These are phyloP conservation scores for Drosophila ficusphila DNA, from an alignment of 1,140 invertebrate species.

Conservation along the genomic window DNA sequence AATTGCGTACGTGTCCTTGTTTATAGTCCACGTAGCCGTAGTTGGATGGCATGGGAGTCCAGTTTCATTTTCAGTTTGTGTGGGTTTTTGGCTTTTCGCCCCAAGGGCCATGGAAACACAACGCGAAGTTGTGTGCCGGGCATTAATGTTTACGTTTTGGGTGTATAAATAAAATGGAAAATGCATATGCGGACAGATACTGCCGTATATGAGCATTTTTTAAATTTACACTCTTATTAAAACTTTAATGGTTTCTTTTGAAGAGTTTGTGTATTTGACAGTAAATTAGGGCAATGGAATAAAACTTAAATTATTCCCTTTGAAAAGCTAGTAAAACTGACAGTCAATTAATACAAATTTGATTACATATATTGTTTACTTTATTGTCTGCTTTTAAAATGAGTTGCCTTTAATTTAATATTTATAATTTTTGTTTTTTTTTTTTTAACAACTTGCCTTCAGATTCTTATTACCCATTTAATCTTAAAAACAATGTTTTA, in stretches of 20 bases:
- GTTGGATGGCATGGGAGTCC: constrained; percentile 14
- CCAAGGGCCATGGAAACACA: constrained; percentile 6
- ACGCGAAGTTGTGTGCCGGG: neutral
- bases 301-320: too few species aligned
- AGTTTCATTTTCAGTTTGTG: constrained; percentile 40
- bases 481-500: neutral
- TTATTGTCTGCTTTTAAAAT: too few species aligned
- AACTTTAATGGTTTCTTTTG: neutral
- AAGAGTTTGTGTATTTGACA: too few species aligned
- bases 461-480: neutral
- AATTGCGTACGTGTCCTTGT: constrained; percentile 81
- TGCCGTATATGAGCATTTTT: neutral
- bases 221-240: neutral
- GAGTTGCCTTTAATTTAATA: too few species aligned
- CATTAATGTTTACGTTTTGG: constrained; percentile 23
- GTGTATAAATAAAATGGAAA: constrained; percentile 3
- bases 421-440: too few species aligned
- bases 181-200: neutral
- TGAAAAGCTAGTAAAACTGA: too few species aligned
- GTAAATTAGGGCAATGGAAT: too few species aligned
- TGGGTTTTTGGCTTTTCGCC: constrained; percentile 20
- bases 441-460: too few species aligned
- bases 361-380: too few species aligned
- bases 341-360: too few species aligned
- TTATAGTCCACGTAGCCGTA: constrained; percentile 44